A percentile compares a stretch with the other conserved stretches of the same genome.
Conservation (phyloP, 2,888 invertebrate genomes). For the Tromatobia lineatoria region DNA sequence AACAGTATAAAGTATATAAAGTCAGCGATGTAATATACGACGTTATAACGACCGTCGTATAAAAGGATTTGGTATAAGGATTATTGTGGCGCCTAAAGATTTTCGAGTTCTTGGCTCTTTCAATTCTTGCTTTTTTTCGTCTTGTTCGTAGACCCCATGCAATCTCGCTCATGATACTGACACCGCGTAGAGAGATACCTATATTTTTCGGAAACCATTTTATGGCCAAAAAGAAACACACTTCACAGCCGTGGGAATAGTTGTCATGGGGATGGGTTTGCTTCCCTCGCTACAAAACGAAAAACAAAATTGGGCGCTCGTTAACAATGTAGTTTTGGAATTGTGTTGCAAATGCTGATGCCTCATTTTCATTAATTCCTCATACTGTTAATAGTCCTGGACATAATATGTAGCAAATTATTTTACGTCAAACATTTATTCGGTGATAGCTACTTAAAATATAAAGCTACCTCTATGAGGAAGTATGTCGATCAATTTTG, state of each 20-base stretch:
- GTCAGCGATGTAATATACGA: constrained; percentile 74
- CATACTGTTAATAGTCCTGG: background rate
- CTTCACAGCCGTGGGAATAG: constrained; percentile 11
- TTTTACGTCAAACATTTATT: too few relatives aligned
- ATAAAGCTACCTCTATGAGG: too few relatives aligned
- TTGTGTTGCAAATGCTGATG: constrained; percentile 1
- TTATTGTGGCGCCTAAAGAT: constrained; percentile 68
- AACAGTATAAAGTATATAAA: constrained; percentile 67
- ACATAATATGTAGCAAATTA: too few relatives aligned
- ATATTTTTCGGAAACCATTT: constrained; percentile 26
- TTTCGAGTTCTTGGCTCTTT: constrained; percentile 52
- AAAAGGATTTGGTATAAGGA: constrained; percentile 69
- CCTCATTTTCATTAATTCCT: background rate
- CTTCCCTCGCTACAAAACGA: background rate
- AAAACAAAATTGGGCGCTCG: background rate
- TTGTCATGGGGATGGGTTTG: background rate
- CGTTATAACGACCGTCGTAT: constrained; percentile 74
- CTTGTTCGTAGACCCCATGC: constrained; percentile 34
- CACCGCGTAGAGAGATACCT: background rate
- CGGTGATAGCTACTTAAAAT: too few relatives aligned
- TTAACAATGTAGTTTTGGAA: background rate
- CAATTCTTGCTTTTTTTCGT: constrained; percentile 31
- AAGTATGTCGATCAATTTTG: too few relatives aligned
- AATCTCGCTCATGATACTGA: constrained; percentile 3
- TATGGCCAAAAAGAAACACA: constrained; percentile 7